Evolutionary conservation across 2,113 vertebrate species (phyloP).

Genomic region (Epinephelus cyanopodus): DNA sequence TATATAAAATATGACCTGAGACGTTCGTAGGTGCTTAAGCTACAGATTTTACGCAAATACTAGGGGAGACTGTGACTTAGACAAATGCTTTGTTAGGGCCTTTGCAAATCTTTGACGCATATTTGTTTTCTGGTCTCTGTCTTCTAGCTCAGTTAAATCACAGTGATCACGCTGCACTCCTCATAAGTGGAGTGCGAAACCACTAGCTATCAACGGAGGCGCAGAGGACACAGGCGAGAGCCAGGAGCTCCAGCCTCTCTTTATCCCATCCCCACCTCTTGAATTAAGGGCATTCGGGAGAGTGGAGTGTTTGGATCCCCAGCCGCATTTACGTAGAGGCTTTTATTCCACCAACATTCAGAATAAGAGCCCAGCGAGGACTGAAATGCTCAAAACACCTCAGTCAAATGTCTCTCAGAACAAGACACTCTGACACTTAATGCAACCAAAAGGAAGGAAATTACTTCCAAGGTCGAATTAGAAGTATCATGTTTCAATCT

Average conservation of each 20-base stretch:
- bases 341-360: conserved; percentile 32
- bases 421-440: not conserved
- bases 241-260: conserved; percentile 2
- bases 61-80: not conserved
- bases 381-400: conserved; percentile 7
- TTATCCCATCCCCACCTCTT: conserved; percentile 11
- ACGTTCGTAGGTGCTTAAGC: too few species aligned
- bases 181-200: conserved; percentile 55
- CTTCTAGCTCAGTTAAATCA: conserved; percentile 32
- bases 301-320: conserved; percentile 34
- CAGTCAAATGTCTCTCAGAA: not conserved
- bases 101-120: not conserved
- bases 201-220: conserved; percentile 21
- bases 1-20: not conserved
- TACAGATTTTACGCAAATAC: not conserved
- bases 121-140: conserved; percentile 13
- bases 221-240: conserved; percentile 24
- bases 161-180: conserved; percentile 35
- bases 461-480: conserved; percentile 3
- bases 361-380: not conserved
- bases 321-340: conserved; percentile 13
- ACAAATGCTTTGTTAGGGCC: not conserved
- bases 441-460: not conserved
- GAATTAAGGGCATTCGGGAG: conserved; percentile 30
- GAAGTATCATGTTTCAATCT: conserved; percentile 10